phyloP scores from a whole-genome alignment of 2,888 invertebrate species.

The Caenorhabditis imperialis region DNA sequence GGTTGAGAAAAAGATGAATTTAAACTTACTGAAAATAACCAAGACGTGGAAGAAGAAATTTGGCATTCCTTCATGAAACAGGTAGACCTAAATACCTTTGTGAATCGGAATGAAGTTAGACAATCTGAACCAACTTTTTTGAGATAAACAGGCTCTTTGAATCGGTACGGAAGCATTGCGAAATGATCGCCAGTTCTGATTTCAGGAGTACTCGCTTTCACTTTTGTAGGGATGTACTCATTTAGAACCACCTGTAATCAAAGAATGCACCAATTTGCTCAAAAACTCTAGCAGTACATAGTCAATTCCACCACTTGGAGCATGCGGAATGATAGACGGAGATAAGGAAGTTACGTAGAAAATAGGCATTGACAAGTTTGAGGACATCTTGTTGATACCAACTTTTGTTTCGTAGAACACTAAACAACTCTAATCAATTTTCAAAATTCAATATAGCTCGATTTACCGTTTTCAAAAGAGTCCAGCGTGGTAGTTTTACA shows the following conservation, averaged over 20 bases:
- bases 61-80: constrained; percentile 67
- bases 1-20: not conserved
- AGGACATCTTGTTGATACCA: constrained; percentile 70
- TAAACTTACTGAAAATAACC: constrained; percentile 64
- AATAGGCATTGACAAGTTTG: constrained; percentile 69
- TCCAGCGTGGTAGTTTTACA: constrained; percentile 68
- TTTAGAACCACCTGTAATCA: constrained; percentile 64
- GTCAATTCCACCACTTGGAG: constrained; percentile 67
- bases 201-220: constrained; percentile 59
- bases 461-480: constrained; percentile 66
- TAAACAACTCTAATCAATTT: constrained; percentile 19
- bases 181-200: constrained; percentile 71
- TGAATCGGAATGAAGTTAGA: too few species aligned
- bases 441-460: not conserved
- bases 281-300: too few species aligned
- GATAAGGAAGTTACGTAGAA: constrained; percentile 70
- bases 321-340: constrained; percentile 66
- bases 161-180: constrained; percentile 66
- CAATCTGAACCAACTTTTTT: constrained; percentile 51
- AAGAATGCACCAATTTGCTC: too few species aligned
- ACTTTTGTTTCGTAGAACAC: constrained; percentile 73
- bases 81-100: constrained; percentile 47
- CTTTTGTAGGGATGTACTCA: constrained; percentile 63
- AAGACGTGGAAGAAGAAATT: constrained; percentile 67
- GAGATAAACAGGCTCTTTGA: constrained; percentile 67